Conservation (phyloP, 1,140 invertebrate genomes). For the Oryzaephilus surinamensis region DNA sequence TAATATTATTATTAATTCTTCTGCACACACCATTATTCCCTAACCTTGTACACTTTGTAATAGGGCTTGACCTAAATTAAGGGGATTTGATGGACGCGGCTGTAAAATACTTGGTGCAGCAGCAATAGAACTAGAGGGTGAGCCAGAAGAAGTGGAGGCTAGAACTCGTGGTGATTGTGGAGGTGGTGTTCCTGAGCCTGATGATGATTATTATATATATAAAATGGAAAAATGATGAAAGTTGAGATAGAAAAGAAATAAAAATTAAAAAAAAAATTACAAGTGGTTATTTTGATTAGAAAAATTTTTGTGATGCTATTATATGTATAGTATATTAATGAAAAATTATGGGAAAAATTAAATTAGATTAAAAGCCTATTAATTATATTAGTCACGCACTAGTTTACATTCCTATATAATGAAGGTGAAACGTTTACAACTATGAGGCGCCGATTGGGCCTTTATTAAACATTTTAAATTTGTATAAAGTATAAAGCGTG, state of each 20-base stretch:
- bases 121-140: conserved; percentile 28
- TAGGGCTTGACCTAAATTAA: conserved; percentile 37
- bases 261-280: neutral
- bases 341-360: no score
- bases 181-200: conserved; percentile 33
- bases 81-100: conserved; percentile 22
- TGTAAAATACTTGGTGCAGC: conserved; percentile 15
- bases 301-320: no score
- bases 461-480: no score
- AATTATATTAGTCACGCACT: no score
- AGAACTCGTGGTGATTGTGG: conserved; percentile 29
- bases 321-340: no score
- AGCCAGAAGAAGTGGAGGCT: conserved; percentile 22
- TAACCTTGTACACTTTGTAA: conserved; percentile 40
- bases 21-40: conserved; percentile 14
- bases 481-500: no score
- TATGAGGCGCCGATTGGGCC: no score
- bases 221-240: conserved; percentile 4
- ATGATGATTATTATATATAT: conserved; percentile 7
- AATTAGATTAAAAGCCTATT: no score
- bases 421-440: no score
- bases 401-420: no score
- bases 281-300: neutral
- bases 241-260: neutral
- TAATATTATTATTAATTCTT: no score